Evolutionary conservation across 2,797 vertebrate genomes (phyloP), one percentile per base, ranked within the genome.

Genomic region (Bucorvus abyssinicus): DNA sequence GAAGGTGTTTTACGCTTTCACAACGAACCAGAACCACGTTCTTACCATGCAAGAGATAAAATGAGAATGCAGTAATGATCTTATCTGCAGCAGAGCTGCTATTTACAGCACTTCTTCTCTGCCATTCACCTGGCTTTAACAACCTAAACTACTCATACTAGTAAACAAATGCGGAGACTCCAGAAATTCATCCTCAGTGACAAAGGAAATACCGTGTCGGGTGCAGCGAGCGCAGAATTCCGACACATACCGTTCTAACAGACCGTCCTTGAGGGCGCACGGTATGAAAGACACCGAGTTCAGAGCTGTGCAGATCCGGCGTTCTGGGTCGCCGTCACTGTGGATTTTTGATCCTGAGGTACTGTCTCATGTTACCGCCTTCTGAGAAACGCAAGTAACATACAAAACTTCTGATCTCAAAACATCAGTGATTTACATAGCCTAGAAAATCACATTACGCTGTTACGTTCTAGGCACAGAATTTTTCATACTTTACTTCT

Each of bases 181-280:
- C 34, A 21, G 3, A 34, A 60, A 56, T 61, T 45, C 42, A 23
- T 32, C 57, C 52, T 63, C 57, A 56, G 4, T 4, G 26, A 61
- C 47, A 80, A 40, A 55, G 36, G 56, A n/a, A n/a, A n/a, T n/a
- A n/a, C 47, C 47, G 10, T 26, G 56, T 14, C 40, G 27, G 49
- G n/a, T 19, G 49, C 42, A 81, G 52, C 1, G 8, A 34, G 14
- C 4, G 12, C 38, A 40, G 38, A 32, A 61, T 26, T 49, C 36
- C 24, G 45, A 49, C 7, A 36, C 27, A 9, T 7, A 45, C 3
- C 9, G 27, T 8, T 44, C 55, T 27, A 69, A 38, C 1, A 19
- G 1, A 55, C 14, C 1, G 2, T 11, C 40, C 56, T 42, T 23
- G 30, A 32, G 27, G 16, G 49, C 9, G 1, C 5, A 7, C 2